A percentile compares a stretch with the other conserved stretches of the same genome.
Conservation (phyloP, 1,140 invertebrate species). For the Harlomillsia oculata region DNA sequence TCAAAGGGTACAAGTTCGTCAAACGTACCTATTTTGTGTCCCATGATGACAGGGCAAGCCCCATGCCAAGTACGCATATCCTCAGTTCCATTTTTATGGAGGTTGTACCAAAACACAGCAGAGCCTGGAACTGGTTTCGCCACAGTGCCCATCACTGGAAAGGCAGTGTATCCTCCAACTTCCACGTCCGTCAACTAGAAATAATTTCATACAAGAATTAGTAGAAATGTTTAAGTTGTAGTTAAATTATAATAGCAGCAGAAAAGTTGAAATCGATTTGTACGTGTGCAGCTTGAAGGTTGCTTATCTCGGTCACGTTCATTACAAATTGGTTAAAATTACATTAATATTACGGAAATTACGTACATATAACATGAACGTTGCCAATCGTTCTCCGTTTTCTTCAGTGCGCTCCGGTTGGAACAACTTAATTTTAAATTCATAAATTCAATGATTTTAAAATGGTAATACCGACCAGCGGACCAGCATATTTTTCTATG, state of each 20-base stretch:
- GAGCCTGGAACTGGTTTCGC: constrained; percentile 4
- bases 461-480: not conserved
- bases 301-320: too few relatives aligned
- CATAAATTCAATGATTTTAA: not conserved
- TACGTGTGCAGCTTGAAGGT: too few relatives aligned
- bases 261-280: too few relatives aligned
- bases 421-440: not conserved
- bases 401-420: not conserved
- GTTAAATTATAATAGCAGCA: too few relatives aligned
- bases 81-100: constrained; percentile 7
- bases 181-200: too few relatives aligned
- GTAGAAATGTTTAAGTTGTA: too few relatives aligned
- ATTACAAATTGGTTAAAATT: too few relatives aligned
- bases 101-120: constrained; percentile 14
- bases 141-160: constrained; percentile 5
- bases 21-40: too few relatives aligned
- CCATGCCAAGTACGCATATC: constrained; percentile 6
- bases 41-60: constrained; percentile 8
- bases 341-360: too few relatives aligned
- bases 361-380: constrained; percentile 16
- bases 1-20: too few relatives aligned
- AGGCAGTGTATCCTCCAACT: constrained; percentile 7
- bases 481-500: not conserved
- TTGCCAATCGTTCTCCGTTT: not conserved
- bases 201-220: too few relatives aligned